Base-by-base conservation (phyloP, 2,797 vertebrate genomes). In the Lacerta agilis region DNA sequence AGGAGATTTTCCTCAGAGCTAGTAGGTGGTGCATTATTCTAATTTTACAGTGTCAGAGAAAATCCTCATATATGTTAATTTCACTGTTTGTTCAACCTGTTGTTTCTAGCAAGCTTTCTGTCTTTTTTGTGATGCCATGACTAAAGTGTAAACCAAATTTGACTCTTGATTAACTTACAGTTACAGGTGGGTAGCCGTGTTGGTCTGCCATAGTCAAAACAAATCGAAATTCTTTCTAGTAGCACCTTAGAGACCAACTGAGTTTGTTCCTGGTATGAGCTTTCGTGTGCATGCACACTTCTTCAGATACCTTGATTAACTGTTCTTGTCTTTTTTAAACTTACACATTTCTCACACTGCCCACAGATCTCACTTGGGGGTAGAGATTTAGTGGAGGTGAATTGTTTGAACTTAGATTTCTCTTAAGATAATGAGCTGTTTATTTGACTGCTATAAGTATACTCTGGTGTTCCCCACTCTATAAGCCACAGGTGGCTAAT, bases 1-100 rank as follows among this genome's bases (percentile, higher is more conserved):
- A 86, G 67, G 92, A 96, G 89, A 90, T 81, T 94, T 96, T 92
- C n/a, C n/a, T n/a, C n/a, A n/a, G n/a, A n/a, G n/a, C n/a, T n/a
- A n/a, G n/a, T n/a, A n/a, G 75, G 87, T 2, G 61, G 80, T 85
- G 11, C 43, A 82, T 76, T 67, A 55, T 23, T 88, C 61, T 84
- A 81, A 86, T 79, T 55, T 91, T 82, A 87, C 49, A 73, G 87
- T 92, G 58, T 36, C 61, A 77, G n/a, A 27, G 38, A 91, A 6
- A 4, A 5, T 7, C 4, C 77, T 93, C 85, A 77, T 38, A 87
- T 86, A 69, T 41, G 9, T 27, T 85, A 64, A 38, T 88, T 87
- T 88, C 82, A 88, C n/a, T 79, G 64, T 92, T 89, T 27, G 45
- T 86, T 79, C 49, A 86, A 91, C 23, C 1, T 82, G 5, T 27